These are phyloP conservation scores for Desmophyllum pertusum DNA, from an alignment of 92 coral and sea anemone species.

Conservation along the genomic window DNA sequence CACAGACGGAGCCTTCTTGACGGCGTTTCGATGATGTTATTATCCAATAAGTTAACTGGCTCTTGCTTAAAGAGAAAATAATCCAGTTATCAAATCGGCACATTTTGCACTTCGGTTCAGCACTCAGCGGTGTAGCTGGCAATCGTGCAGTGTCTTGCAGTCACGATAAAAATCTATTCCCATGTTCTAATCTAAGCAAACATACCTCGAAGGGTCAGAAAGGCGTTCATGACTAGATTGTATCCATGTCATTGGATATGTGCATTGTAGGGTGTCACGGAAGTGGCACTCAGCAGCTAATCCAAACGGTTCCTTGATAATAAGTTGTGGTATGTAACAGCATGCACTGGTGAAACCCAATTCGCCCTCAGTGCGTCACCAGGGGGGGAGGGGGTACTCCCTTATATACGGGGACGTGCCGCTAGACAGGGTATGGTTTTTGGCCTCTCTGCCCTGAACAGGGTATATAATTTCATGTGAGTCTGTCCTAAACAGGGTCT, in stretches of 20 bases:
- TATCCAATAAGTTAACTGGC: slow-evolving; percentile 6
- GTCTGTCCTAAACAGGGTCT: no score
- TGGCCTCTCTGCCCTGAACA: no score
- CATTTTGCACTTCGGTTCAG: background rate
- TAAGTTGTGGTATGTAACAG: background rate
- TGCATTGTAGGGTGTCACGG: slow-evolving; percentile 1
- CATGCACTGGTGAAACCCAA: background rate
- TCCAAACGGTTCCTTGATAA: background rate
- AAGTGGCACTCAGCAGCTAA: slow-evolving; percentile 34
- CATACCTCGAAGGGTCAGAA: background rate
- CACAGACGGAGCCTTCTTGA: slow-evolving; percentile 32
- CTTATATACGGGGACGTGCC: no score
- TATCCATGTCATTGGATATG: slow-evolving; percentile 2
- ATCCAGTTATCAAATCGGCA: slow-evolving; percentile 8
- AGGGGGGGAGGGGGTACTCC: no score
- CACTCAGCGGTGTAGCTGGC: background rate
- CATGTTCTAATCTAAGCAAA: background rate
- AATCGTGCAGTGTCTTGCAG: slow-evolving; percentile 1
- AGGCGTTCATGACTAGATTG: background rate
- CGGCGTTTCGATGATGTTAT: slow-evolving; percentile 10
- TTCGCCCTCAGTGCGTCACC: no score
- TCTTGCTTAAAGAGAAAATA: slow-evolving; percentile 14
- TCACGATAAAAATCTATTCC: slow-evolving; percentile 4
- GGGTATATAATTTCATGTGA: no score
- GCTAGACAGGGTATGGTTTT: no score